Evolutionary conservation across 35 echinoderm and acorn worm species (phyloP), one percentile per base, ranked within the genome.

Genomic region (Strongylocentrotus purpuratus): DNA sequence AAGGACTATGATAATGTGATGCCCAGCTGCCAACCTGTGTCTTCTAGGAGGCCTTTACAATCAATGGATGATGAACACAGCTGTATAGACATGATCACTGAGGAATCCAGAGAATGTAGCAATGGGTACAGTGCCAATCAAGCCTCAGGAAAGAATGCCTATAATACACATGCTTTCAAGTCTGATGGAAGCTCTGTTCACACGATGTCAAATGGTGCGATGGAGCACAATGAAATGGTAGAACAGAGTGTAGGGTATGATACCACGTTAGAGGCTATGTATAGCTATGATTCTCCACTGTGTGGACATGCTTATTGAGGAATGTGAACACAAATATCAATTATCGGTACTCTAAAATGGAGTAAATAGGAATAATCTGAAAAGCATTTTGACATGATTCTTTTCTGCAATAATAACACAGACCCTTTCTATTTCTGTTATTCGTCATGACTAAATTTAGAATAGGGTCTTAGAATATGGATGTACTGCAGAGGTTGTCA

Each of bases 261-360:
- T 35, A 89, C 87, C 7, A 33, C 32, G 9, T 15, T 89, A 41
- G 87, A 89, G 87, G 25, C 87, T 17, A 89, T 89, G 32, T 45
- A 89, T 89, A 89, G 87, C 33, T 89, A 89, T 41, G 87, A 89
- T 25, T 78, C 65, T 18, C 15, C 12, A 20, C 33, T 89, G 87
- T 89, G 45, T 89, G 87, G 87, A 89, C 87, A 89, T 89, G 87
- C 87, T 20, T 89, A 89, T 46, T 89, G 45, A 78, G n/a, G 65
- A 78, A 78, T 78, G 65, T n/a, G 65, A 78, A 78, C 18, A n/a
- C 65, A 78, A 7, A 22, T 28, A 55, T 55, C 8, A 55, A 12
- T 55, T 55, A 55, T 15, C 15, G 50, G 8, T 55, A 55, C 11
- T 55, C 11, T 14, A 55, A 41, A 41, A 41, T 41, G 35, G 35